Percentiles rank a stretch among this genome's conserved stretches.
Conservation (phyloP, 2,888 invertebrate species). For the Serripes groenlandicus region DNA sequence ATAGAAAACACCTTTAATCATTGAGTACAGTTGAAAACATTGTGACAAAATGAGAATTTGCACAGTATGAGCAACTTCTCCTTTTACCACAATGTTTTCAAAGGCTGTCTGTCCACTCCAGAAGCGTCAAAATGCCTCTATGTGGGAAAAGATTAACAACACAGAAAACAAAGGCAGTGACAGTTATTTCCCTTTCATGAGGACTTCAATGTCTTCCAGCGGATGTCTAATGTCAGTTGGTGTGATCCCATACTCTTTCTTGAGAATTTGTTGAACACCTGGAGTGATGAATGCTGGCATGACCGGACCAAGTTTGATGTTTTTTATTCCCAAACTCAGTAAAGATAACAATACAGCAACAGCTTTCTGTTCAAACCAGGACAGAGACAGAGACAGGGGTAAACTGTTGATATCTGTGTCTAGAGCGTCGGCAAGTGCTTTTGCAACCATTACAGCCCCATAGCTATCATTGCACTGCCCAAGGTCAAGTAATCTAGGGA, state of each 20-base stretch:
- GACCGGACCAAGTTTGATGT: constrained; percentile 75
- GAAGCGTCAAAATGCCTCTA: neutral
- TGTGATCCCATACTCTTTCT: constrained; percentile 70
- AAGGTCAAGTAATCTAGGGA: constrained; percentile 77
- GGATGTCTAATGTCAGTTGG: constrained; percentile 72
- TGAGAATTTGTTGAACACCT: constrained; percentile 65
- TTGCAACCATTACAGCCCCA: constrained; percentile 75
- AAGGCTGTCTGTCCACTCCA: neutral
- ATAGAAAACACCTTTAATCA: too few relatives aligned
- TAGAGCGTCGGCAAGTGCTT: constrained; percentile 72
- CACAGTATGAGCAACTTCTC: neutral
- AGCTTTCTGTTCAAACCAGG: constrained; percentile 80
- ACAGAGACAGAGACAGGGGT: constrained; percentile 73
- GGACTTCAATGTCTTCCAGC: constrained; percentile 67
- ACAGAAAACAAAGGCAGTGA: neutral
- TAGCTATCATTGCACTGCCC: constrained; percentile 78
- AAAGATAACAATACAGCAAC: constrained; percentile 76
- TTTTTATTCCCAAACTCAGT: constrained; percentile 75
- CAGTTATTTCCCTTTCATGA: constrained; percentile 37
- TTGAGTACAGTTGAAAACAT: too few relatives aligned
- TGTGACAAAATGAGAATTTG: too few relatives aligned
- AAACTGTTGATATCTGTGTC: constrained; percentile 76
- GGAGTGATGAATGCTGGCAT: constrained; percentile 78
- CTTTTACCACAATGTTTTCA: neutral
- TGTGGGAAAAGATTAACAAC: neutral